Evolutionary conservation across 2,888 invertebrate genomes (phyloP), one percentile per base, ranked within the genome.

Genomic region (Drosophila recens): DNA sequence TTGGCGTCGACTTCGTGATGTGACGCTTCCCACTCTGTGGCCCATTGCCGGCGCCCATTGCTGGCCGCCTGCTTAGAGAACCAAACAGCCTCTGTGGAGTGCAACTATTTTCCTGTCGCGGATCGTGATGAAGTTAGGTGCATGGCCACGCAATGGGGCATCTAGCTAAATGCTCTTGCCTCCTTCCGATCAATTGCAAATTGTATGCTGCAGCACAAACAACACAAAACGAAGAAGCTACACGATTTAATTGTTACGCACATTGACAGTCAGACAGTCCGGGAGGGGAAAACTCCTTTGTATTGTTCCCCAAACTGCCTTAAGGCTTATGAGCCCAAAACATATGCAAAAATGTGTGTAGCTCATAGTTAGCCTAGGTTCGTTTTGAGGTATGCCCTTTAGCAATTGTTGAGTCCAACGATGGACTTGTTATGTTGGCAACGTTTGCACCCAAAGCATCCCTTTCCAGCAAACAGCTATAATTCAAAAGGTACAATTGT

Each of bases 221-320:
- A 23, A 23, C 53, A 30, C 38, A 48, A 74, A 67, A 58, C 72
- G 80, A 67, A 79, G 85, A 77, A 79, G 82, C 80, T 63, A 89
- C 90, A 90, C 91, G 90, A 90, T 86, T 89, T 90, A 90, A 90
- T 91, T 91, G 90, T 91, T 91, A 90, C 90, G 90, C 90, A 90
- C 90, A 87, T 82, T 88, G 81, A 86, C 86, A 82, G 75, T 71
- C 67, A 42, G 56, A 52, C 34, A 33, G 30, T 23, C 68, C 9
- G 15, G 13, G 13, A 34, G 6, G 4, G 13, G 65, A 56, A 62
- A 66, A 56, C 51, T 51, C 58, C 48, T 75, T 69, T 75, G 80
- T 27, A 67, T 75, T 74, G 57, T 75, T 61, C 11, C 53, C 45
- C 23, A 46, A 62, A 48, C 36, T 57, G 57, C 46, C n/a, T 34